Percentiles rank a stretch among this genome's conserved stretches.
These are phyloP conservation scores for Onychorhynchus coronatus DNA, from an alignment of 2,113 vertebrate genomes.

Conservation along the genomic window DNA sequence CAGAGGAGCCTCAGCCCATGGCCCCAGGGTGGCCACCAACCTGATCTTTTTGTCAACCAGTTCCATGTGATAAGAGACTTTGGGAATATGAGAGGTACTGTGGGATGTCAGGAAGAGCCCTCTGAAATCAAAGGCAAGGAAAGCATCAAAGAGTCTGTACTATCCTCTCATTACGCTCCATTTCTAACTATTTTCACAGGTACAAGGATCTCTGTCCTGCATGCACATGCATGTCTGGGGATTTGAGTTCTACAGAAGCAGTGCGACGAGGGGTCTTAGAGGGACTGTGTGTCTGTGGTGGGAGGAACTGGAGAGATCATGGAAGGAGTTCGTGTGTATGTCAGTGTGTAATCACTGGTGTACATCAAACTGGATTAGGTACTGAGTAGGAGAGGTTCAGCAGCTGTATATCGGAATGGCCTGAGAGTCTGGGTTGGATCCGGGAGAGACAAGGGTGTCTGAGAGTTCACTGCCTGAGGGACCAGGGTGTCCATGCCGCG, in stretches of 20 bases:
- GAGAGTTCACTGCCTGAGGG: background rate
- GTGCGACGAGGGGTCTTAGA: background rate
- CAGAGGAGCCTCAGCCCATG: rapidly evolving
- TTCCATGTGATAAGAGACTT: background rate
- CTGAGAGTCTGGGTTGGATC: background rate
- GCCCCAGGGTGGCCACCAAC: background rate
- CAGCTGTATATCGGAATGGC: rapidly evolving
- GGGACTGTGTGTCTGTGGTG: background rate
- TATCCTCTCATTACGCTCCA: background rate
- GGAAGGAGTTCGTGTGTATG: background rate
- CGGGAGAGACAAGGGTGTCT: background rate
- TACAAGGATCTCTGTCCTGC: background rate
- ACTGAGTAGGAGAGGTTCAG: background rate
- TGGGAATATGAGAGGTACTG: background rate
- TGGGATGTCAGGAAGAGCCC: background rate
- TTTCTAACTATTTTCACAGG: background rate
- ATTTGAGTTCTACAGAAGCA: background rate
- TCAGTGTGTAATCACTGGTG: background rate
- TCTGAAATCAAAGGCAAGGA: background rate
- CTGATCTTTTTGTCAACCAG: background rate
- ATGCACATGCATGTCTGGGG: rapidly evolving
- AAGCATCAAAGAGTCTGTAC: background rate
- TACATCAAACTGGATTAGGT: background rate
- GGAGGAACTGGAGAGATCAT: background rate
- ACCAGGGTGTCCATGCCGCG: rapidly evolving